Conservation (phyloP, 2,113 vertebrate genomes). For the Origma solitaria region DNA sequence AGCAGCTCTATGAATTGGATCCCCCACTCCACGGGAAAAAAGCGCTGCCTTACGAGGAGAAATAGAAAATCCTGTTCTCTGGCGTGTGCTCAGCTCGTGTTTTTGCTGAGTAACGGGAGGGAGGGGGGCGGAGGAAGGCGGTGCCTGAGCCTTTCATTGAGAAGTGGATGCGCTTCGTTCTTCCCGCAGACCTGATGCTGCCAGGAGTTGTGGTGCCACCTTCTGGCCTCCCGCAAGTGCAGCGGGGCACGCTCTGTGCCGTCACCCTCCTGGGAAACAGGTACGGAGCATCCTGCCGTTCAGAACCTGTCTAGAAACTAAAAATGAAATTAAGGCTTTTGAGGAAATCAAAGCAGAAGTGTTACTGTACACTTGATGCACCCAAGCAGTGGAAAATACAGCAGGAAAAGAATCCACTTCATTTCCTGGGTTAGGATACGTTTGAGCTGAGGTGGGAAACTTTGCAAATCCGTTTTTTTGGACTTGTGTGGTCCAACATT, state of each 20-base stretch:
- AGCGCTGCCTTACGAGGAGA: background rate
- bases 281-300: conserved; percentile 48
- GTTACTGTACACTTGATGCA: fast-evolving
- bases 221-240: conserved; percentile 83
- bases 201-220: conserved; percentile 86
- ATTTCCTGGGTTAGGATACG: background rate
- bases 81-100: background rate
- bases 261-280: conserved; percentile 84
- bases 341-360: background rate
- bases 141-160: background rate
- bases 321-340: background rate
- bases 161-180: background rate
- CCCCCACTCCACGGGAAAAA: background rate
- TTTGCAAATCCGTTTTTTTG: background rate
- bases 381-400: background rate
- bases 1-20: background rate
- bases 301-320: background rate
- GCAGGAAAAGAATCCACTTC: background rate
- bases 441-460: background rate
- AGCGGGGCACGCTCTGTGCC: conserved; percentile 80
- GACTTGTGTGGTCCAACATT: background rate
- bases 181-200: conserved; percentile 90
- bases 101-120: conserved; percentile 26
- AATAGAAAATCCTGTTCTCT: background rate
- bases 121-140: background rate